Conservation (phyloP, 2,113 vertebrate species). For the Sceloporus tristichus region DNA sequence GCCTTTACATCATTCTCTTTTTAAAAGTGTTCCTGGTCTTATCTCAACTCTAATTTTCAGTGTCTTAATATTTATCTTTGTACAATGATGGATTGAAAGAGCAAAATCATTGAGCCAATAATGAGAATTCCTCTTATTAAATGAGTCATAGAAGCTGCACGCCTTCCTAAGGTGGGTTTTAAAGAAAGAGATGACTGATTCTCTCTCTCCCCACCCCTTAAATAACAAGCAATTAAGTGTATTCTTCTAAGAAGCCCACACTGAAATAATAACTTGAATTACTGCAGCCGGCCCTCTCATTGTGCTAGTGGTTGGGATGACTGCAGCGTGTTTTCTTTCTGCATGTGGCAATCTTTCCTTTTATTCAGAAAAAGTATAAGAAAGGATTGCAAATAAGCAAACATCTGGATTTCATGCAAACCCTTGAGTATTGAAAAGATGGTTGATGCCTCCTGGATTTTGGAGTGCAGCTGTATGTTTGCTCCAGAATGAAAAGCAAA, state of each 20-base stretch:
- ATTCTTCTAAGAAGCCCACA: conserved; percentile 46
- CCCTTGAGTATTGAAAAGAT: conserved; percentile 43
- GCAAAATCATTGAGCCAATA: conserved; percentile 72
- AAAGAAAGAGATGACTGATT: conserved; percentile 66
- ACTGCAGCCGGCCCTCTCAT: conserved; percentile 9
- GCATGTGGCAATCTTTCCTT: conserved; percentile 40
- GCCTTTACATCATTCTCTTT: conserved; percentile 73
- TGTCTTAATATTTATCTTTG: conserved; percentile 85
- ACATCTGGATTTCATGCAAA: conserved; percentile 65
- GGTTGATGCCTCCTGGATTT: conserved; percentile 45
- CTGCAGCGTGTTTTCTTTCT: conserved; percentile 38
- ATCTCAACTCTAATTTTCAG: conserved; percentile 71
- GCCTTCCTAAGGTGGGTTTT: conserved; percentile 69
- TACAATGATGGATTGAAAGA: conserved; percentile 73
- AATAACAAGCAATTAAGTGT: conserved; percentile 61
- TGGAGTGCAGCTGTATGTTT: conserved; percentile 47
- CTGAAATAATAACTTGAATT: conserved; percentile 35
- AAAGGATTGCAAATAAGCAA: conserved; percentile 55
- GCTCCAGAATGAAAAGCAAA: conserved; percentile 43
- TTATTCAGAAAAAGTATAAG: conserved; percentile 38
- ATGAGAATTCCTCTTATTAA: conserved; percentile 74
- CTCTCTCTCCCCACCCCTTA: conserved; percentile 56
- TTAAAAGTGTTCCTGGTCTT: conserved; percentile 68
- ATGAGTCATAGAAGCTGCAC: conserved; percentile 75
- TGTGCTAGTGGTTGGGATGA: conserved; percentile 23